Conservation (phyloP, 2,888 invertebrate species). For the Saturnia pavonia region DNA sequence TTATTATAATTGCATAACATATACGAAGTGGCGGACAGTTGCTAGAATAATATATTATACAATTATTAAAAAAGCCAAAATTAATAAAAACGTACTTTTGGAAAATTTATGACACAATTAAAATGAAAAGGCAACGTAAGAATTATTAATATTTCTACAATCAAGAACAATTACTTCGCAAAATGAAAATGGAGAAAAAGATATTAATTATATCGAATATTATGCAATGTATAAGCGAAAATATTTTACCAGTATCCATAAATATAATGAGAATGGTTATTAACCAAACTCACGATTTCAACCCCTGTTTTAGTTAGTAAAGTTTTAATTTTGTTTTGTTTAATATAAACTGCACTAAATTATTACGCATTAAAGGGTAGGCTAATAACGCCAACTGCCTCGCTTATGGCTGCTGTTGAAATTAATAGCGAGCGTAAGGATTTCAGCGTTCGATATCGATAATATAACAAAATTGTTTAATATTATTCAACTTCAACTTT, state of each 20-base stretch:
- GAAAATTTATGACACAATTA: neutral
- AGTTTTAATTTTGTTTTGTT: conserved; percentile 78
- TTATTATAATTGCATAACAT: too few species aligned
- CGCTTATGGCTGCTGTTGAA: conserved; percentile 73
- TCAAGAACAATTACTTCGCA: neutral
- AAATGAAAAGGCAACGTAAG: neutral
- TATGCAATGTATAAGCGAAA: neutral
- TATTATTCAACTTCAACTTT: neutral
- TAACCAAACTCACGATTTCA: conserved; percentile 8
- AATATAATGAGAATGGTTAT: conserved; percentile 15
- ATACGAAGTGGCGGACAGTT: too few species aligned
- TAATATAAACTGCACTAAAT: conserved; percentile 79
- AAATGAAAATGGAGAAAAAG: neutral
- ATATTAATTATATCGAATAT: neutral
- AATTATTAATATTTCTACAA: neutral
- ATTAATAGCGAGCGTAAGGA: conserved; percentile 69
- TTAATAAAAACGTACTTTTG: too few species aligned
- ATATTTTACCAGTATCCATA: conserved; percentile 6
- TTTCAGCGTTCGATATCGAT: conserved; percentile 38
- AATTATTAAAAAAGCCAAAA: too few species aligned
- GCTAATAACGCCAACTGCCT: conserved; percentile 76
- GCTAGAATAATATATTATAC: too few species aligned
- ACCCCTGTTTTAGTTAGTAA: conserved; percentile 46
- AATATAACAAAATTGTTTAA: conserved; percentile 2
- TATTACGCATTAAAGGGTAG: conserved; percentile 78